Evolutionary conservation across 2,888 invertebrate species (phyloP), one percentile per base, ranked within the genome.

Genomic region (Phlogophora meticulosa): DNA sequence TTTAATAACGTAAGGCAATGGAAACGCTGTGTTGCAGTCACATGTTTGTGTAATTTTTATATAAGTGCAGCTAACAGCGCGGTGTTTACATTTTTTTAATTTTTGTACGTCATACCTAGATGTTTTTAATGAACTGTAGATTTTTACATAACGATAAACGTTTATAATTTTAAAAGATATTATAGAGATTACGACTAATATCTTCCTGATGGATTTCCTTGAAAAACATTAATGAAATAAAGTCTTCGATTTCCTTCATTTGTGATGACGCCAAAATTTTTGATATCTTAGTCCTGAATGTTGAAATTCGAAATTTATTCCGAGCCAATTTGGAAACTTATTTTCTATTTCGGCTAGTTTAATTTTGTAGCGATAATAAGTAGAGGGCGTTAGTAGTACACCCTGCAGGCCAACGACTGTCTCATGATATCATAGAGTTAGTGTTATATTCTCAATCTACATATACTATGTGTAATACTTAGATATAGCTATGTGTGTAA

Each of bases 251-350:
- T 64, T 46, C 62, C 51, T 71, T 63, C 61, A 51, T 68, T 75
- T 64, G 60, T 65, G 62, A 73, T 36, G 61, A 75, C 63, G 76
- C 80, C 74, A 82, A 82, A 71, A 46, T 43, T 70, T 74, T 70
- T 65, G 49, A 79, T 72, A 73, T 62, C 65, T 75, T 71, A 63
- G 60, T 59, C 68, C 69, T 57, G 67, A 70, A 46, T 72, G 53
- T 68, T 59, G 59, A 80, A 79, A 80, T 86, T 87, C 73, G 77
- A 85, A 83, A 85, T 84, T 81, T 78, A 85, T 86, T 92, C 92
- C 91, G 91, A 92, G 92, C 92, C 92, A 92, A 75, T 88, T 85
- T 89, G 79, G 84, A 80, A 85, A 66, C 32, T 82, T 80, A 70
- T 80, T 83, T 85, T 85, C 82, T 84, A 77, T 83, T 82, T 81